Evolutionary conservation across 1,140 invertebrate species (phyloP), one percentile per base, ranked within the genome.

Genomic region (Tetramorium alpestre): DNA sequence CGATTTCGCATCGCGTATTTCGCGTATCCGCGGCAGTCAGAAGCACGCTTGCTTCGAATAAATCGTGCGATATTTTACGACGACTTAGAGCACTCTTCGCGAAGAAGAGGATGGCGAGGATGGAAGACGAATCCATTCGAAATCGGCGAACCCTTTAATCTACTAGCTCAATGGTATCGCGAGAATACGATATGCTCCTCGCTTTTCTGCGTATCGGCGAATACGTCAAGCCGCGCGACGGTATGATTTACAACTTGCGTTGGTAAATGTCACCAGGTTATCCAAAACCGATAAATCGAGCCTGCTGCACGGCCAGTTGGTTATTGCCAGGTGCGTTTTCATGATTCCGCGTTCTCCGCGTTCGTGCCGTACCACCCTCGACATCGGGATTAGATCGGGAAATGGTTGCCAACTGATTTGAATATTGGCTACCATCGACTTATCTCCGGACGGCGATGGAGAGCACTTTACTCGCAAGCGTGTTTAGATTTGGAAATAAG

Each of bases 361-460:
- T 33, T 62, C 73, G 33, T 77, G 25, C 69, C 70, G 60, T 58
- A 51, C 86, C 75, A 62, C 54, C 76, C 80, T 73, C 69, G 76
- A 72, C 69, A 49, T 70, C 28, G 62, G 86, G 86, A 90, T 91
- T 90, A 91, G 85, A 91, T 90, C 58, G 75, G 82, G 84, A 88
- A 91, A 80, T 90, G 87, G 89, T 90, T 91, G 90, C 82, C 89
- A 91, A 91, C 87, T 91, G 90, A 76, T 91, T 91, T 89, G 90
- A 91, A 91, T 91, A 91, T 91, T 90, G 90, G 89, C 88, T 87
- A 85, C 73, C 64, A 56, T 87, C 82, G 87, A 91, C 89, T 90
- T 85, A 86, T 89, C 89, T 67, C 49, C 18, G 58, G 38, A 78
- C 69, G 54, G 49, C 69, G 60, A 70, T 85, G 86, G 44, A 62